Evolutionary conservation across 1,140 invertebrate species (phyloP).

Genomic region (Hestina assimilis): DNA sequence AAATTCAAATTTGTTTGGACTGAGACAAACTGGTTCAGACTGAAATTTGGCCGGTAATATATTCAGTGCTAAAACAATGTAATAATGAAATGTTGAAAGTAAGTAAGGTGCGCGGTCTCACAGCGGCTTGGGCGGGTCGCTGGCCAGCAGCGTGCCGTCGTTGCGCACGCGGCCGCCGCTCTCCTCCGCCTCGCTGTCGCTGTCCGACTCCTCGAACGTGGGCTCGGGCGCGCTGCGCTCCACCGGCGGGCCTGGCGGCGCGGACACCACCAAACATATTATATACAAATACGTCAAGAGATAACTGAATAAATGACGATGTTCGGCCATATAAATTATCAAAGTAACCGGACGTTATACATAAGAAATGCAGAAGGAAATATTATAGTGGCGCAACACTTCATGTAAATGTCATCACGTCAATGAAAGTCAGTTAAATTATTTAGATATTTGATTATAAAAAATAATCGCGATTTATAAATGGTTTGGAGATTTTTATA

Average conservation of each 20-base stretch:
- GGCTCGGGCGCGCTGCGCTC: conserved; percentile 77
- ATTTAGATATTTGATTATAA: too few relatives aligned
- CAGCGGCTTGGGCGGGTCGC: conserved; percentile 97
- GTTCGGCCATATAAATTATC: background rate
- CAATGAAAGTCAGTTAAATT: background rate
- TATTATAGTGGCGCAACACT: too few relatives aligned
- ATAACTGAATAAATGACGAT: too few relatives aligned
- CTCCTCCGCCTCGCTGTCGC: conserved; percentile 83
- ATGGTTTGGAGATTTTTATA: too few relatives aligned
- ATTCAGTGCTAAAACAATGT: too few relatives aligned
- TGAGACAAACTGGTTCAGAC: too few relatives aligned
- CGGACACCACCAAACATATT: background rate
- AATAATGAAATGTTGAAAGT: background rate
- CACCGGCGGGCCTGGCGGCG: conserved; percentile 55
- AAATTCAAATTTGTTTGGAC: background rate
- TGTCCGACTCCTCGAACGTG: conserved; percentile 82
- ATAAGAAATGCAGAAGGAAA: background rate
- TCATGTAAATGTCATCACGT: too few relatives aligned
- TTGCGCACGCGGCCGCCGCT: conserved; percentile 85
- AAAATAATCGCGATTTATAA: background rate
- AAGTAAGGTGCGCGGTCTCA: conserved; percentile 78
- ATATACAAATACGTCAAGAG: too few relatives aligned
- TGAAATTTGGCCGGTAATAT: too few relatives aligned
- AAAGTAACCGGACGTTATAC: background rate
- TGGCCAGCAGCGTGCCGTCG: conserved; percentile 96